Percentiles rank a stretch among this genome's conserved stretches.
These are phyloP conservation scores for Chaetogeoica ovagalla DNA, from an alignment of 2,888 invertebrate species.

Conservation along the genomic window DNA sequence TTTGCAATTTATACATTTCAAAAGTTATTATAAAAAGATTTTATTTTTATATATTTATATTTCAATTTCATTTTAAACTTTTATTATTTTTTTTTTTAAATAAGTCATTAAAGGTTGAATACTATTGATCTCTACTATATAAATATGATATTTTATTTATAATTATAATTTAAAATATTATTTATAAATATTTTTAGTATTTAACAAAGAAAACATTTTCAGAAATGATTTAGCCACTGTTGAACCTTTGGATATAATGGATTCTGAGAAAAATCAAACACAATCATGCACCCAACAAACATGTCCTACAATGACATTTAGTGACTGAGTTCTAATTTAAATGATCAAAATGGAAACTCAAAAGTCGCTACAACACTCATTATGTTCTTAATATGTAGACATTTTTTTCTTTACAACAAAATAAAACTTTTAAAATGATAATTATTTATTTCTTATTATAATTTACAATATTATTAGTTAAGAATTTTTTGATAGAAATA, in stretches of 20 bases:
- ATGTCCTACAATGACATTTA: no score
- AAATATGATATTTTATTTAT: background rate
- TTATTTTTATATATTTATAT: background rate
- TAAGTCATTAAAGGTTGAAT: background rate
- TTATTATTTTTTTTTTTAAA: background rate
- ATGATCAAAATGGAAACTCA: no score
- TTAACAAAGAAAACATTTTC: background rate
- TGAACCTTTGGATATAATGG: slow-evolving; percentile 10
- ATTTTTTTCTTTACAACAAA: no score
- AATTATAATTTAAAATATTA: background rate
- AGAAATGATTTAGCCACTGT: slow-evolving; percentile 5
- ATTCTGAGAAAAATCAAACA: background rate
- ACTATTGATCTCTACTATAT: background rate
- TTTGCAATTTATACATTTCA: background rate
- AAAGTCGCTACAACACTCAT: no score
- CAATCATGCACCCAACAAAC: no score
- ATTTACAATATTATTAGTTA: no score
- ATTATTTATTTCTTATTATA: no score
- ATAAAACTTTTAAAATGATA: no score
- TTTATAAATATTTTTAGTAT: background rate
- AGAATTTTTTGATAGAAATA: no score
- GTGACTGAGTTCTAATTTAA: no score
- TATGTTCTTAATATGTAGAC: no score
- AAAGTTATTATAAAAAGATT: background rate
- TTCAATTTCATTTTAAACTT: background rate